Evolutionary conservation across 2,797 vertebrate genomes (phyloP).

Genomic region (Halcyon smyrnensis): DNA sequence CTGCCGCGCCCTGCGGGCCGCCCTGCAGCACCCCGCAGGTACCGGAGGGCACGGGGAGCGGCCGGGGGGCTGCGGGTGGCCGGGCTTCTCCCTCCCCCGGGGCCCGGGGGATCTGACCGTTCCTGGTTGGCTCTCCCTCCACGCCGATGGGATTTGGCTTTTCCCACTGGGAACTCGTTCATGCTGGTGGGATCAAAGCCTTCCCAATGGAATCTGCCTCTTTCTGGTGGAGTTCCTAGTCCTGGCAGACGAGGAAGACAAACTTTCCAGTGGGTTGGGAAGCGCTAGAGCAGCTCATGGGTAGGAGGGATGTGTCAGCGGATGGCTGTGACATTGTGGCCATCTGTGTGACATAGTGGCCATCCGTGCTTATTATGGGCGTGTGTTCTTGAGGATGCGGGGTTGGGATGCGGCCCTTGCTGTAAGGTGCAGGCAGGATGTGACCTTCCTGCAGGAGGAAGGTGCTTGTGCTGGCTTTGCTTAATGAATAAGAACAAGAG

Average conservation of each 20-base stretch:
- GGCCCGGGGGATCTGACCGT: neutral
- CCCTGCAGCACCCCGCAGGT: constrained; percentile 60
- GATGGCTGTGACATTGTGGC: neutral
- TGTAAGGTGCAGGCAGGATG: neutral
- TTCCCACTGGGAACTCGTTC: neutral
- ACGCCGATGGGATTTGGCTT: neutral
- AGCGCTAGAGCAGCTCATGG: neutral
- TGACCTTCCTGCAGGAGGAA: neutral
- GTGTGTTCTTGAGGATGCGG: neutral
- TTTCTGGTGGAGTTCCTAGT: neutral
- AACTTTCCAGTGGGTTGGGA: neutral
- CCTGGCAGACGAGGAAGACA: neutral
- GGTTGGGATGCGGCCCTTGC: neutral
- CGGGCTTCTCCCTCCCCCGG: neutral
- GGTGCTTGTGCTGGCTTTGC: neutral
- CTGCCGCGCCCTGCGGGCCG: constrained; percentile 74
- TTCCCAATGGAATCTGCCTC: neutral
- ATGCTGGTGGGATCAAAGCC: neutral
- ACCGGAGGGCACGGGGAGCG: neutral
- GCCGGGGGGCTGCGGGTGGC: neutral
- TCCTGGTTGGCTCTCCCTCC: neutral
- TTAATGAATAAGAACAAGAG: neutral
- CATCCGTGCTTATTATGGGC: neutral
- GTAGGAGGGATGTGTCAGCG: neutral
- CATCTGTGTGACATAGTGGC: neutral